phyloP scores from a whole-genome alignment of 2,113 vertebrate genomes.

The Otolemur garnettii region DNA sequence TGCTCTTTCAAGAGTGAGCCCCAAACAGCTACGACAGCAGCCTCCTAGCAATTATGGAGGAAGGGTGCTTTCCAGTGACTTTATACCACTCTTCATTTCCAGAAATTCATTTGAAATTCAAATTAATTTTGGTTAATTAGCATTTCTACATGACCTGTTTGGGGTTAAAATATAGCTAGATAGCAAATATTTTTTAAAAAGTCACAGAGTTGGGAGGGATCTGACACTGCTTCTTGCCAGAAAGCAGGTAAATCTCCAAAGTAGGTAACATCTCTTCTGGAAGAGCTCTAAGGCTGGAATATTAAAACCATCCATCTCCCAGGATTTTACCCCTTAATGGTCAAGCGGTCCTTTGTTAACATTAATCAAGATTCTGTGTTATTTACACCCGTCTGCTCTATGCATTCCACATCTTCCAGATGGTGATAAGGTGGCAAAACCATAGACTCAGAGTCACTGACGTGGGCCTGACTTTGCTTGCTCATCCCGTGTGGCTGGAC shows the following conservation, averaged over 20 bases:
- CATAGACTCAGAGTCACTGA: neutral
- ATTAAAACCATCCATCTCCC: neutral
- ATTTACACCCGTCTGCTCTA: neutral
- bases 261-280: neutral
- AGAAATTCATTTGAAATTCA: neutral
- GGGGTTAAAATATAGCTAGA: neutral
- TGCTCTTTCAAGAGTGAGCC: neutral
- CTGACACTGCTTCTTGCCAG: neutral
- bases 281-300: neutral
- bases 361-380: neutral
- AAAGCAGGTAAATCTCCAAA: neutral
- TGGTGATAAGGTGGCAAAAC: neutral
- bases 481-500: neutral
- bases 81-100: neutral
- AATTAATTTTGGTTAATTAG: neutral
- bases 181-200: neutral
- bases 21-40: neutral
- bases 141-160: neutral
- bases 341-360: neutral
- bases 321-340: neutral
- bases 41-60: neutral
- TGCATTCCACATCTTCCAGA: neutral
- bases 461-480: too few relatives aligned
- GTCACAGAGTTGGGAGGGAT: neutral
- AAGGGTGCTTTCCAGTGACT: neutral